Evolutionary conservation across 2,888 invertebrate species (phyloP).

Genomic region (Odontocolon sp.): DNA sequence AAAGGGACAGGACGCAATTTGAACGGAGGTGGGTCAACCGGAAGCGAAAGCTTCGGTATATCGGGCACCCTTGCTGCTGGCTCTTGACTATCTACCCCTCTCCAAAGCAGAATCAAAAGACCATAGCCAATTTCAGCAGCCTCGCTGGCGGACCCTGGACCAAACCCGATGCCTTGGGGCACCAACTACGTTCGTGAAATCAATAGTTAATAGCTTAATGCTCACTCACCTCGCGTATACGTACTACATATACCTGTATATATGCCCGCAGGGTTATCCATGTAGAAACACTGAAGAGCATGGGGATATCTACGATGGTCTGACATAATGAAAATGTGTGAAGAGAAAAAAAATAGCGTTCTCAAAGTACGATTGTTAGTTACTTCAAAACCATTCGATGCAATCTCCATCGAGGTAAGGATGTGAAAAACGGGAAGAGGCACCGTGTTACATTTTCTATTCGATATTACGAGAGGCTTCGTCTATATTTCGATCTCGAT

Average conservation of each 20-base stretch:
- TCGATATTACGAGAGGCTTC: too few relatives aligned
- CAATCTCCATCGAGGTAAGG: too few relatives aligned
- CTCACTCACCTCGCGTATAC: slow-evolving; percentile 56
- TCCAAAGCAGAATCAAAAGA: slow-evolving; percentile 30
- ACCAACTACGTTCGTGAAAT: slow-evolving; percentile 54
- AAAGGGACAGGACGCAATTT: slow-evolving; percentile 31
- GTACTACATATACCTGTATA: too few relatives aligned
- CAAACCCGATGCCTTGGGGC: slow-evolving; percentile 10
- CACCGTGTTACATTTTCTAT: too few relatives aligned
- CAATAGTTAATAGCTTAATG: slow-evolving; percentile 70
- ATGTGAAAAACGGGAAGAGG: too few relatives aligned
- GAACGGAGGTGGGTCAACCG: slow-evolving; percentile 47
- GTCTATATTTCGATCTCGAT: background rate
- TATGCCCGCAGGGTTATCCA: too few relatives aligned
- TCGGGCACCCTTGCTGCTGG: slow-evolving; percentile 15
- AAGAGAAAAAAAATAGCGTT: too few relatives aligned
- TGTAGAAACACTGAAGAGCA: too few relatives aligned
- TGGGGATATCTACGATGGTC: too few relatives aligned
- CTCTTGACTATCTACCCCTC: background rate
- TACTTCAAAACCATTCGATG: too few relatives aligned
- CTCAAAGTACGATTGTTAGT: too few relatives aligned
- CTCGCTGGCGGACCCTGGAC: background rate
- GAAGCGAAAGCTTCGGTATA: slow-evolving; percentile 39
- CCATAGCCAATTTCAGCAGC: slow-evolving; percentile 60
- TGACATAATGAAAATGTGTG: too few relatives aligned